Base-by-base conservation (phyloP, 2,113 vertebrate genomes). In the Campylorhamphus procurvoides region DNA sequence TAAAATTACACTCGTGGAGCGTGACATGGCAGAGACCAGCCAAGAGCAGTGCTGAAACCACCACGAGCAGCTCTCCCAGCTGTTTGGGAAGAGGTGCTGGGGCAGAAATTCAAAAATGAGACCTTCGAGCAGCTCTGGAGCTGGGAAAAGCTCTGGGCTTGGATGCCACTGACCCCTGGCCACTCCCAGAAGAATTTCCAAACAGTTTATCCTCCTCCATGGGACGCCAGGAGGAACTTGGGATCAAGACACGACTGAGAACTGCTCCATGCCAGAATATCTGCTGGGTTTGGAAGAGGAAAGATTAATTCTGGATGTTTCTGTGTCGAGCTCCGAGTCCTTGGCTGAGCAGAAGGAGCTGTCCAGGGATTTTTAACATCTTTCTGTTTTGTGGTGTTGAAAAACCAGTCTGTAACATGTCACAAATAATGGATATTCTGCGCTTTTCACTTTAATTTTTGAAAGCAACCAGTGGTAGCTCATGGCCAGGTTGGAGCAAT, bases 61-160 rank as follows among this genome's bases (percentile, higher is more conserved):
- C 22, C 4, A 0, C 1, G 6, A 19, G 55, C 25, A 24, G 1
- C 69, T 49, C 87, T 46, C 7, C 5, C 2, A 67, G 64, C 62
- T 72, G 60, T 7, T 14, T 8, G 37, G 6, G 69, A 42, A 35
- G 58, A 56, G 42, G 44, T 22, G 10, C 39, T 49, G n/a, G 44
- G 63, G 47, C 9, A 55, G 46, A 53, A 47, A 69, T 62, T 27
- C 42, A 17, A 44, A 56, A 82, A 9, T 7, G 1, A 72, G 23
- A 42, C 8, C 28, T 60, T 17, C 2, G 3, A 25, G 56, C 2
- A 6, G 4, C 28, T 50, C 46, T 73, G 63, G 1, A 1, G 6
- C 55, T 35, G 18, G 27, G 49, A 83, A 53, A 72, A 37, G 63
- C 33, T 47, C 67, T 4, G 4, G 1, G 60, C 39, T 20, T 77